Evolutionary conservation across 2,113 vertebrate genomes (phyloP), one percentile per base, ranked within the genome.

Genomic region (Lanius collurio): DNA sequence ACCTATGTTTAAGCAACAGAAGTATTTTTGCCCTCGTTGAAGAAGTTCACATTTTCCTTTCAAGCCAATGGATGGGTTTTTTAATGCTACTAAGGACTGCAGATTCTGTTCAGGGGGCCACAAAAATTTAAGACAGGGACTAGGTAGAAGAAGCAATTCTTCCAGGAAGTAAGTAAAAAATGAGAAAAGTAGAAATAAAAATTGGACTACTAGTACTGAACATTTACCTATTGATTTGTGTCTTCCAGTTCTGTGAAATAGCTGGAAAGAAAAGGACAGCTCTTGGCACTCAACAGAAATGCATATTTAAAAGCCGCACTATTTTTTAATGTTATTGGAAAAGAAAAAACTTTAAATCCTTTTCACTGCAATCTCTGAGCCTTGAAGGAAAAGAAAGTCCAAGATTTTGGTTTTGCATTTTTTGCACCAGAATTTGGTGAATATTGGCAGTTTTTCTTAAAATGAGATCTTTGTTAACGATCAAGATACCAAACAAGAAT

Each of bases 1-100:
- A 95, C 92, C 95, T 87, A 71, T 15, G 10, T 95, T 94, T 71
- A 83, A 97, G 83, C 90, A 97, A 96, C 74, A 97, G 92, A 93
- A 96, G 76, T 83, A 96, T 96, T 94, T 96, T 96, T 96, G 83
- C 92, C 78, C 91, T 95, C 2, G 0, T 80, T 95, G 94, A 87
- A 97, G 65, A 93, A 90, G 80, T 94, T 92, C 94, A 91, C 87
- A 75, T 97, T 97, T 96, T 91, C 83, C 87, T 87, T 91, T 91
- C 60, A 81, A 88, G 87, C 42, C 76, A 83, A 33, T 19, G 44
- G 23, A 11, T 44, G 39, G 49, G n/a, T 33, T 85, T 92, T 90
- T 73, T 13, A 12, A 44, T n/a, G 23, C 26, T 55, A 24, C 30
- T 49, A 28, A 85, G 13, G 37, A 31, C 21, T 80, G 55, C 62